Percentiles rank a stretch among this genome's conserved stretches.
phyloP scores from a whole-genome alignment of 2,888 invertebrate species.

The Chirona hameri region DNA sequence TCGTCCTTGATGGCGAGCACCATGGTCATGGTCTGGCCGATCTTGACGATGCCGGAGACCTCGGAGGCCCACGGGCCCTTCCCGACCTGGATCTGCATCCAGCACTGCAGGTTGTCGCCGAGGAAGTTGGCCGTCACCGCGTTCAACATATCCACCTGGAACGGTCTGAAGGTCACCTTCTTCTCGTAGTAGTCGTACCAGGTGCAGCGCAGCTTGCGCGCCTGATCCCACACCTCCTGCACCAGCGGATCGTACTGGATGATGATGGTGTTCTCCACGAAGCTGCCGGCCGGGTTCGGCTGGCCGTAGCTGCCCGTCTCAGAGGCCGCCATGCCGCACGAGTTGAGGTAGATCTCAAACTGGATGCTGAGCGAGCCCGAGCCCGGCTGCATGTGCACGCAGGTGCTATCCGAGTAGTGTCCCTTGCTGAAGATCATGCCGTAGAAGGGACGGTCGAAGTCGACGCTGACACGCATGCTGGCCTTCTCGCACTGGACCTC shows the following conservation, averaged over 20 bases:
- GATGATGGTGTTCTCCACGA: constrained; percentile 91
- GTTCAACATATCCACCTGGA: constrained; percentile 92
- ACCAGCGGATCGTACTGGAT: constrained; percentile 88
- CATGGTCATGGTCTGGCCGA: constrained; percentile 96
- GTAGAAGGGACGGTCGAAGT: constrained; percentile 90
- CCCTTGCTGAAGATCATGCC: constrained; percentile 94
- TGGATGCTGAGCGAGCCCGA: constrained; percentile 87
- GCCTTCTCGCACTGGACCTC: constrained; percentile 93
- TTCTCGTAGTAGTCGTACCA: constrained; percentile 97
- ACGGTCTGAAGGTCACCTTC: constrained; percentile 88
- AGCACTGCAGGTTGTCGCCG: constrained; percentile 90
- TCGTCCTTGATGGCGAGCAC: constrained; percentile 92
- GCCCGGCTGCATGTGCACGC: constrained; percentile 85
- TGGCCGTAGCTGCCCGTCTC: constrained; percentile 68
- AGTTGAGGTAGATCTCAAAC: constrained; percentile 88
- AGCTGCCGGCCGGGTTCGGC: constrained; percentile 85
- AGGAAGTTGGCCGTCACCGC: constrained; percentile 93
- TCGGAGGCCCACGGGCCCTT: constrained; percentile 95
- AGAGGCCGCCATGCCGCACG: constrained; percentile 91
- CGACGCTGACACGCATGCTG: constrained; percentile 91
- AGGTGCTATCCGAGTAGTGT: constrained; percentile 64
- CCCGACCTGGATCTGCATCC: constrained; percentile 96
- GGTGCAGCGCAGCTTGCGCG: constrained; percentile 83
- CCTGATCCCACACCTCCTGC: constrained; percentile 72
- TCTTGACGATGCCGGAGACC: constrained; percentile 88